phyloP scores from a whole-genome alignment of 64 coral and sea anemone genomes.

The Montipora capricornis region DNA sequence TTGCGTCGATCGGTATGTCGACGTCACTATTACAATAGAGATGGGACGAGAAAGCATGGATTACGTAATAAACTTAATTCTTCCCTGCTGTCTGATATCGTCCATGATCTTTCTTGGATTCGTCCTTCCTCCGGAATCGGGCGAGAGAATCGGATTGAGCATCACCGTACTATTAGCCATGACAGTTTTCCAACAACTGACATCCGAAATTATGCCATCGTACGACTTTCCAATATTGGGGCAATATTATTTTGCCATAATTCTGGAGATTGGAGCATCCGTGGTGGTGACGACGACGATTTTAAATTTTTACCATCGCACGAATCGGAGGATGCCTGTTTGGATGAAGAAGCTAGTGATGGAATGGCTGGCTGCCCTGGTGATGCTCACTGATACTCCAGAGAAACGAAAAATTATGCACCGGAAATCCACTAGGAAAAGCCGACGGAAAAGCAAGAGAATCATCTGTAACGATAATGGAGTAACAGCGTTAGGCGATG shows the following conservation, averaged over 20 bases:
- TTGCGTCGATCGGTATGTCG: not conserved
- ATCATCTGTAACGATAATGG: constrained; percentile 1
- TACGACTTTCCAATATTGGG: constrained; percentile 89
- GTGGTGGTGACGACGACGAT: constrained; percentile 81
- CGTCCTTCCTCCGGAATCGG: constrained; percentile 86
- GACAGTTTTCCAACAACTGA: constrained; percentile 93
- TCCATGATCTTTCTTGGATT: constrained; percentile 96
- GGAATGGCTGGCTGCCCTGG: constrained; percentile 74
- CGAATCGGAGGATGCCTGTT: constrained; percentile 78
- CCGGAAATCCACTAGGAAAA: constrained; percentile 13
- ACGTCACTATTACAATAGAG: constrained; percentile 65
- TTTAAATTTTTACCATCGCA: constrained; percentile 93
- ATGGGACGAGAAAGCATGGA: constrained; percentile 81
- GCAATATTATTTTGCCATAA: constrained; percentile 91
- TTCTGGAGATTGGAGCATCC: constrained; percentile 82
- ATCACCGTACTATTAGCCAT: constrained; percentile 89
- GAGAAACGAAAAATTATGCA: constrained; percentile 37
- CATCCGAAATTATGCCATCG: constrained; percentile 90
- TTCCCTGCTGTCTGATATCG: constrained; percentile 92
- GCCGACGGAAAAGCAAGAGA: not conserved
- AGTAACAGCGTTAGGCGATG: not conserved
- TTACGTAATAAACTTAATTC: constrained; percentile 85
- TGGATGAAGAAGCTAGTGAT: constrained; percentile 72
- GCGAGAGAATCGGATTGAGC: constrained; percentile 87
- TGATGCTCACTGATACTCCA: constrained; percentile 59